These are phyloP conservation scores for Cynocephalus volans DNA, from an alignment of 2,113 vertebrate species.

Conservation along the genomic window DNA sequence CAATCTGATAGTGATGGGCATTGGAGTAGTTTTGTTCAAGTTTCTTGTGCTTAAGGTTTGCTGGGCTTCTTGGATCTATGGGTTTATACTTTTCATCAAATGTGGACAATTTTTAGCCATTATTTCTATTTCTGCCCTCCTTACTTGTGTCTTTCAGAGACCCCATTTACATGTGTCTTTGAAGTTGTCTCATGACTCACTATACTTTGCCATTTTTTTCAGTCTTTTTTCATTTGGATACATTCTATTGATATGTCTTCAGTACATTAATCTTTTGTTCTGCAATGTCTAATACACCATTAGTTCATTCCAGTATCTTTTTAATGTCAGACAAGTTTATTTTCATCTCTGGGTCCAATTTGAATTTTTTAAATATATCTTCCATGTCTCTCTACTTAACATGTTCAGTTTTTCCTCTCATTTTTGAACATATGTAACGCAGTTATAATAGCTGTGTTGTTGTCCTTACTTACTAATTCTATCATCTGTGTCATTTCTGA, in stretches of 20 bases:
- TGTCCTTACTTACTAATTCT: neutral
- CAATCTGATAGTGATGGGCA: neutral
- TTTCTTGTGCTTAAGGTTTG: neutral
- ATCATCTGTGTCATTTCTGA: neutral
- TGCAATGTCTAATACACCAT: neutral
- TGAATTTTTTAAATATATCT: neutral
- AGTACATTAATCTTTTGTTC: neutral
- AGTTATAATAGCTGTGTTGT: neutral
- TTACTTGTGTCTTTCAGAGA: neutral
- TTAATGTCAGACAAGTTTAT: neutral
- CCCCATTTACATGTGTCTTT: neutral
- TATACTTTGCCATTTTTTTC: neutral
- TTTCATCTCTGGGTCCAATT: neutral
- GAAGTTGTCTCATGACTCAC: neutral
- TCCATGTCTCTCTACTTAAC: neutral
- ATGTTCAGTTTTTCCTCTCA: neutral
- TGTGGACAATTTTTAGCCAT: neutral
- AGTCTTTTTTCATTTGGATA: neutral
- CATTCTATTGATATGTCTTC: neutral
- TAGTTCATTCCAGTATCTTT: neutral
- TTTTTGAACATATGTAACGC: neutral
- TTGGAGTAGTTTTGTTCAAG: neutral
- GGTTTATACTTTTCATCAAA: neutral
- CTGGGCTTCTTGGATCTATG: neutral
- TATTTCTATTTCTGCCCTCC: neutral